A percentile compares a stretch with the other conserved stretches of the same genome.
phyloP scores from a whole-genome alignment of 2,888 invertebrate genomes.

The Cryptosula pallasiana region DNA sequence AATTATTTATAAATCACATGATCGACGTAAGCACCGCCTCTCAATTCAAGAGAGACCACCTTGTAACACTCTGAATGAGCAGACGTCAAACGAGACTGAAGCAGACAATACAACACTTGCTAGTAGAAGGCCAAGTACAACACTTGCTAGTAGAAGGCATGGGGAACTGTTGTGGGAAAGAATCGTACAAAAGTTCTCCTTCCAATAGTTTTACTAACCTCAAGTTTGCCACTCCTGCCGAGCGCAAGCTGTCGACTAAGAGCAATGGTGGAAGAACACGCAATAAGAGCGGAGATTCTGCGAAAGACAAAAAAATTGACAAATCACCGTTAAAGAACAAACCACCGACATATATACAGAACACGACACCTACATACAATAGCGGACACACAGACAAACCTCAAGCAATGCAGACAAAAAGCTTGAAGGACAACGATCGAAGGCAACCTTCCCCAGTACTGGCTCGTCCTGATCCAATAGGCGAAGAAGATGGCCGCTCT shows the following conservation, averaged over 20 bases:
- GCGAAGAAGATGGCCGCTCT: not conserved
- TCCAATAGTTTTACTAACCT: slow-evolving; percentile 21
- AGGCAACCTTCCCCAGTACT: not conserved
- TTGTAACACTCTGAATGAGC: too few relatives aligned
- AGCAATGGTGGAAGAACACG: not conserved
- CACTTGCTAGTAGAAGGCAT: too few relatives aligned
- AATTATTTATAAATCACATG: not conserved
- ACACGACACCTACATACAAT: not conserved
- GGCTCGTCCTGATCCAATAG: not conserved
- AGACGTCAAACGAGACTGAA: too few relatives aligned
- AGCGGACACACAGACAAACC: not conserved
- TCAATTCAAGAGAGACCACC: not conserved
- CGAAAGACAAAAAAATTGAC: not conserved
- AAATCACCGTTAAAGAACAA: not conserved
- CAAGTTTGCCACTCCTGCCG: not conserved
- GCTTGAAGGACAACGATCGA: not conserved
- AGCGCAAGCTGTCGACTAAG: not conserved
- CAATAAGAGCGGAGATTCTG: not conserved
- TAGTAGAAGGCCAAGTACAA: too few relatives aligned
- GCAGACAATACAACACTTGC: too few relatives aligned
- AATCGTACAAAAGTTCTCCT: slow-evolving; percentile 17
- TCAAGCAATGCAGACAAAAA: too few relatives aligned
- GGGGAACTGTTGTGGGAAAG: slow-evolving; percentile 17
- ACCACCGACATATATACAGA: not conserved
- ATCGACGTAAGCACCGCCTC: not conserved